Percentiles rank a stretch among this genome's conserved stretches.
Evolutionary conservation across 2,113 vertebrate genomes (phyloP).

Genomic region (Romanogobio albipinnatus): DNA sequence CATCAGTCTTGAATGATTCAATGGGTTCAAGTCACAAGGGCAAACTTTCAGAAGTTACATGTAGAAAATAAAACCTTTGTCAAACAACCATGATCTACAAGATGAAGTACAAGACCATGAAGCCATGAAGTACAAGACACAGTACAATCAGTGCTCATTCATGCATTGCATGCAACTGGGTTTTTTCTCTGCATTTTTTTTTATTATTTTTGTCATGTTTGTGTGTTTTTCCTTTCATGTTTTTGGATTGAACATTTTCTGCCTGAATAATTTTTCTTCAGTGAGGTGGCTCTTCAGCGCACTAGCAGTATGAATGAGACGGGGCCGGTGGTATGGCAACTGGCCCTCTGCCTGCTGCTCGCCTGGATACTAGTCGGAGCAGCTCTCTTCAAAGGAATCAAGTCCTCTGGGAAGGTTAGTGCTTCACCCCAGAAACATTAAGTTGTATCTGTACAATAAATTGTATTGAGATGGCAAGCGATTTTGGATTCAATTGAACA

Average conservation of each 20-base stretch:
- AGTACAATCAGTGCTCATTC: no score
- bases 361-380: slow-evolving; percentile 82
- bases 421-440: slow-evolving; percentile 3
- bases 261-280: slow-evolving; percentile 61
- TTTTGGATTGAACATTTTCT: background rate
- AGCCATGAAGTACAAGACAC: no score
- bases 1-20: background rate
- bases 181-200: background rate
- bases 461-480: background rate
- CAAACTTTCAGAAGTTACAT: background rate
- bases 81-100: no score
- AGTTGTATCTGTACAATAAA: background rate
- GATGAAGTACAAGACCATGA: no score
- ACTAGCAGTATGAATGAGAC: slow-evolving; percentile 85
- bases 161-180: background rate
- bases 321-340: slow-evolving; percentile 87
- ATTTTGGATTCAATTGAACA: background rate
- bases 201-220: background rate
- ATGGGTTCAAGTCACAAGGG: background rate
- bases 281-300: slow-evolving; percentile 83
- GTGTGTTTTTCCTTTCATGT: background rate
- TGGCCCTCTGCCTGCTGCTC: slow-evolving; percentile 92
- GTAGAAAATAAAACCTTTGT: no score
- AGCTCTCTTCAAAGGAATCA: slow-evolving; percentile 89
- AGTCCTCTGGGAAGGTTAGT: slow-evolving; percentile 94